Conservation (phyloP, 1,140 invertebrate species). For the Elysia chlorotica region DNA sequence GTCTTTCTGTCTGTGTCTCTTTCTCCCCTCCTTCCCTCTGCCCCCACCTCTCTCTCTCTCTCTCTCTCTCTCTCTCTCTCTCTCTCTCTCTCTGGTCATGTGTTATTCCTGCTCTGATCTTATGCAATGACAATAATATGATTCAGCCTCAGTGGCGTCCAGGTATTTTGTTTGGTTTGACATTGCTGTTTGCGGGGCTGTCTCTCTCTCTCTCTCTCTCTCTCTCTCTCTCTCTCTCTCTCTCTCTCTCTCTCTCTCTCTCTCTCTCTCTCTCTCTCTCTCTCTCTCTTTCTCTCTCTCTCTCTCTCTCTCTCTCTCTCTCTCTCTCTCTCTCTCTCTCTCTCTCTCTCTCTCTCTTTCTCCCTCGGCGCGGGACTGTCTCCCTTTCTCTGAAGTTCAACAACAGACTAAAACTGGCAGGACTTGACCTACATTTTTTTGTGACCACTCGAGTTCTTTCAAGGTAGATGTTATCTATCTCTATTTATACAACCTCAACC, state of each 20-base stretch:
- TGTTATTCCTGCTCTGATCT: neutral
- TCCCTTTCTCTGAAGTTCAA: neutral
- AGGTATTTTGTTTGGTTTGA: neutral
- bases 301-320: neutral
- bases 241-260: neutral
- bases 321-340: neutral
- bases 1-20: too few species aligned
- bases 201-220: conserved; percentile 2
- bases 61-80: conserved; percentile 4
- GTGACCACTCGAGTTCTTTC: too few species aligned
- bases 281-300: neutral
- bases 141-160: neutral
- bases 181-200: neutral
- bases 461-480: too few species aligned
- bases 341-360: neutral
- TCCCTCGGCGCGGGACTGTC: neutral
- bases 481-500: too few species aligned
- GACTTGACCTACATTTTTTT: too few species aligned
- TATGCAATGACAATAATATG: too few species aligned
- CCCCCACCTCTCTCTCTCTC: neutral
- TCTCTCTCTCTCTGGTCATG: neutral
- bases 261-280: neutral
- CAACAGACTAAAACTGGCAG: too few species aligned
- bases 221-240: neutral
- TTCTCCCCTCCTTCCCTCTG: too few species aligned